Evolutionary conservation across 2,888 invertebrate genomes (phyloP), one percentile per base, ranked within the genome.

Genomic region (Torymus aiolomorphi): DNA sequence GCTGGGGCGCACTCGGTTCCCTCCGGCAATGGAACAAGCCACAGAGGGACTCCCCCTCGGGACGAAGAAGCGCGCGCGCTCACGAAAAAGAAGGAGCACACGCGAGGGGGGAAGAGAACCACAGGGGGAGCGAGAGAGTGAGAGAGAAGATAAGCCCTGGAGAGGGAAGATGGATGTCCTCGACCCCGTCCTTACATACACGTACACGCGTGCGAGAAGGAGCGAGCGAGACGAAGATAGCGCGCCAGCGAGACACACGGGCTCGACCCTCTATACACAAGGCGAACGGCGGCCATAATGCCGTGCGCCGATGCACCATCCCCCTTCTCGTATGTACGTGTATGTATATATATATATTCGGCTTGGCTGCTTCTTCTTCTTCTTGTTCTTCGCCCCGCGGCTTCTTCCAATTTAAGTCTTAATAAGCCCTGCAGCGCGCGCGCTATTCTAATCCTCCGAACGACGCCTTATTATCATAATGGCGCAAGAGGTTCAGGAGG

Each of bases 151-250:
- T 84, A 84, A 84, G 84, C 83, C 77, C 83, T 69, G 82, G 85
- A 84, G 88, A 85, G 86, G 88, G 88, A 89, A 90, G 90, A 90
- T 89, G 88, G 86, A 90, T 90, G 88, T 89, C 87, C 89, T 88
- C 89, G 89, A 87, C 86, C 87, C 87, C 86, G 86, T 88, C 88
- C 89, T 87, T 83, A 84, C 83, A 76, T 3, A 31, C 31, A 31
- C 31, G 31, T 3, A 3, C 31, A 8, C 8, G 8, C 8, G 8
- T 3, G 82, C 78, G 82, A 84, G 83, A 84, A 85, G 85, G 84
- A 85, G 83, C 84, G 84, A 72, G 54, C 57, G 52, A 65, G 59
- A 54, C 12, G 13, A 52, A 24, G 61, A 65, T n/a, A 56, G 54
- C 13, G 20, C 2, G 52, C 8, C n/a, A n/a, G 18, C 14, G 49